Evolutionary conservation across 2,888 invertebrate genomes (phyloP).

Genomic region (Acanthosepion lycidas): DNA sequence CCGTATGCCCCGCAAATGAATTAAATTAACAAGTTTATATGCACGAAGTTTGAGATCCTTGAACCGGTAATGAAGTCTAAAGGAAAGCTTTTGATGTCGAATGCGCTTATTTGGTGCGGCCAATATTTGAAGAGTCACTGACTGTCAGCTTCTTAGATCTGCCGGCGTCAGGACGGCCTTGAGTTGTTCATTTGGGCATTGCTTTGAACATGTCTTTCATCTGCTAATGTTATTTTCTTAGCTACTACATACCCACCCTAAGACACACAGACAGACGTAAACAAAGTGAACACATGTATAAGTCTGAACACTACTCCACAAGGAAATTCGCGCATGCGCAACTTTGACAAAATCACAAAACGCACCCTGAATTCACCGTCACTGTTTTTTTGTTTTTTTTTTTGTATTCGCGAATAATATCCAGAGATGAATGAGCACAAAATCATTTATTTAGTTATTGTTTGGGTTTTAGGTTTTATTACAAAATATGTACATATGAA

Average conservation of each 20-base stretch:
- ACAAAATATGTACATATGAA: too few species aligned
- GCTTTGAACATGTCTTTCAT: not conserved
- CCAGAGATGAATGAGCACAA: too few species aligned
- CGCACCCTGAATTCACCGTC: too few species aligned
- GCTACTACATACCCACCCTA: not conserved
- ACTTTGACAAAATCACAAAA: too few species aligned
- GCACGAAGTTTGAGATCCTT: not conserved
- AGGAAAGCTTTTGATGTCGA: not conserved
- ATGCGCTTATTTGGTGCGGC: not conserved
- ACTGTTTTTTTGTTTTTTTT: too few species aligned
- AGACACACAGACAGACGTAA: not conserved
- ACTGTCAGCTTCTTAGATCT: not conserved
- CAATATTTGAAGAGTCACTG: not conserved
- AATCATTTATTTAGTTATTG: too few species aligned
- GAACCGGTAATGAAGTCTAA: conserved; percentile 8
- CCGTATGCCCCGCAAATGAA: not conserved
- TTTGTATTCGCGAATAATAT: too few species aligned
- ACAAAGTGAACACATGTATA: not conserved
- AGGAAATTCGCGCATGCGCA: too few species aligned
- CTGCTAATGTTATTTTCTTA: not conserved
- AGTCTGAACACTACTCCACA: not conserved
- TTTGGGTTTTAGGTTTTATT: too few species aligned
- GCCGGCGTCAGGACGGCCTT: too few species aligned
- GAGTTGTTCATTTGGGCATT: not conserved
- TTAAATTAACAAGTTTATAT: conserved; percentile 8